phyloP scores from a whole-genome alignment of 1,140 invertebrate species.

The Chironomus striatipennis region DNA sequence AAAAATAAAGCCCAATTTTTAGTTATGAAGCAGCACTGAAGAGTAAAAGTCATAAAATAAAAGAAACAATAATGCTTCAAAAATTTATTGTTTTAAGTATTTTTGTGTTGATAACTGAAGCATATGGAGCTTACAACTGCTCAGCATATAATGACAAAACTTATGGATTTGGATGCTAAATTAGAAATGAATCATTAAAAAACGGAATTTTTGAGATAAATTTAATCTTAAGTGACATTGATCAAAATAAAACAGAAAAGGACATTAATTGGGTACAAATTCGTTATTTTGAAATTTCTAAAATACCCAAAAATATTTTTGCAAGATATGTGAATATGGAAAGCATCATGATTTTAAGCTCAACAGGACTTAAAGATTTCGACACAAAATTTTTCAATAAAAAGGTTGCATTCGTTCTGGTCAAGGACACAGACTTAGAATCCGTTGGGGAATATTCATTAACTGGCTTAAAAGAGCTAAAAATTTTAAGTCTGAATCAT shows the following conservation, averaged over 20 bases:
- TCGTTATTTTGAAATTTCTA: neutral
- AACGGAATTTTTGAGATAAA: neutral
- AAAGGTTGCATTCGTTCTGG: neutral
- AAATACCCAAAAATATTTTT: neutral
- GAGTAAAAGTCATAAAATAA: too few relatives aligned
- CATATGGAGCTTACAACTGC: neutral
- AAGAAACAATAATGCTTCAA: too few relatives aligned
- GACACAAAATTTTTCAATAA: neutral
- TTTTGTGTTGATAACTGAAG: neutral
- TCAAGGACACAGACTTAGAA: neutral
- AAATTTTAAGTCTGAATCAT: neutral
- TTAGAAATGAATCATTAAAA: neutral
- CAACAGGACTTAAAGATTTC: neutral
- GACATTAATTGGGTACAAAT: conserved; percentile 15
- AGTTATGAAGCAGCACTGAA: too few relatives aligned
- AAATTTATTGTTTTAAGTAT: too few relatives aligned
- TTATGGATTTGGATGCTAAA: neutral
- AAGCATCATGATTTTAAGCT: neutral
- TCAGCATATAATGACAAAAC: neutral
- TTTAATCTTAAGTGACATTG: neutral
- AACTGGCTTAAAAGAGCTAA: neutral
- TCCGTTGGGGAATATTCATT: neutral
- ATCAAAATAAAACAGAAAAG: neutral
- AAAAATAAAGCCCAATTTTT: too few relatives aligned
- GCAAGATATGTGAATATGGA: neutral